Evolutionary conservation across 1,140 invertebrate genomes (phyloP).

Genomic region (Scaptomyza montana): DNA sequence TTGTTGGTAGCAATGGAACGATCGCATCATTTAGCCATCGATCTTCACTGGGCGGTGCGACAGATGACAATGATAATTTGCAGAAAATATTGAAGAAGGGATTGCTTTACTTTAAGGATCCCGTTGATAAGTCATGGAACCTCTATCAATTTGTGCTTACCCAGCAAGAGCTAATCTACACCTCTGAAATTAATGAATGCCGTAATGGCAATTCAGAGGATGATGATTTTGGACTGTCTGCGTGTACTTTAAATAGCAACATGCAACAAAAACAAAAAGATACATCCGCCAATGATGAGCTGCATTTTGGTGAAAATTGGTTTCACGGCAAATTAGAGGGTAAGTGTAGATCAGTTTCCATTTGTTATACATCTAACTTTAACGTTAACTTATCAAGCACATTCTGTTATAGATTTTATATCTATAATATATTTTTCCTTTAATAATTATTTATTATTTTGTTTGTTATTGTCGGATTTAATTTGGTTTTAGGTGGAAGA

Average conservation of each 20-base stretch:
- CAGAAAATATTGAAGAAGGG: constrained; percentile 96
- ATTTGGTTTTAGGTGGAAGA: constrained; percentile 85
- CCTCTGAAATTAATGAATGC: constrained; percentile 74
- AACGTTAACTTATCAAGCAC: too few species aligned
- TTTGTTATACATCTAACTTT: neutral
- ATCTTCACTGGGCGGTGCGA: constrained; percentile 55
- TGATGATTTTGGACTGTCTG: constrained; percentile 82
- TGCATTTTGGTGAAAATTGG: constrained; percentile 98
- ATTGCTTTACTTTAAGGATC: constrained; percentile 95
- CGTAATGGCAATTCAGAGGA: constrained; percentile 86
- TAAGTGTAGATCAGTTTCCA: constrained; percentile 18
- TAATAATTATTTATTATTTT: neutral
- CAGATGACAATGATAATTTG: constrained; percentile 89
- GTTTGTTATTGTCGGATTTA: neutral
- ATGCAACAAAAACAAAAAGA: constrained; percentile 81
- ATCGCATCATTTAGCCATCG: constrained; percentile 52
- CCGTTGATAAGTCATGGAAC: constrained; percentile 94
- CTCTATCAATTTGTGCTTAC: constrained; percentile 98
- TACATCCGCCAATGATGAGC: constrained; percentile 88
- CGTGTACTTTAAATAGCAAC: constrained; percentile 51
- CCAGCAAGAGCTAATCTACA: constrained; percentile 94
- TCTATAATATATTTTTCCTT: too few species aligned
- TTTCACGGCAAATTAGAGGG: constrained; percentile 94
- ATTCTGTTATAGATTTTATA: too few species aligned
- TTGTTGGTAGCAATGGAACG: constrained; percentile 43